phyloP scores from a whole-genome alignment of 2,888 invertebrate genomes.

The Urechis unicinctus region DNA sequence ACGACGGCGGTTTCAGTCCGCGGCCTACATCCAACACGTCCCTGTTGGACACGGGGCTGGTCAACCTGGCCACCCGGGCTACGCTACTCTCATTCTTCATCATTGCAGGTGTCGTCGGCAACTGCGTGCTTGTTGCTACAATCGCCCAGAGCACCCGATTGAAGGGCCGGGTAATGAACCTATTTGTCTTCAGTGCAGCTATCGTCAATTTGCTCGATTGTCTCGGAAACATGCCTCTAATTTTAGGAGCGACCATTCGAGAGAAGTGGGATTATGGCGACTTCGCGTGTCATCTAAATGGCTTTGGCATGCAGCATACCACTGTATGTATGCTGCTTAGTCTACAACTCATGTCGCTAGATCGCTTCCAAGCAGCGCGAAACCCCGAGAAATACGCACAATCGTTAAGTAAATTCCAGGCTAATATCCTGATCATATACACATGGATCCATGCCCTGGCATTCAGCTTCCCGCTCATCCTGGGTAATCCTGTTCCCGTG shows the following conservation, averaged over 20 bases:
- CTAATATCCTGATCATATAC: conserved; percentile 24
- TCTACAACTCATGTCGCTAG: conserved; percentile 27
- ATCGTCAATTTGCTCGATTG: conserved; percentile 33
- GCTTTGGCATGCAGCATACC: conserved; percentile 30
- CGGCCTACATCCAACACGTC: conserved; percentile 5
- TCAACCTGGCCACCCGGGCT: conserved; percentile 8
- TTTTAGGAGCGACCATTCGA: conserved; percentile 28
- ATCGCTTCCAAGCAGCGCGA: conserved; percentile 32
- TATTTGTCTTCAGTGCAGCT: conserved; percentile 31
- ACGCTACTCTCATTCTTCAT: conserved; percentile 32
- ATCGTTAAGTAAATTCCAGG: conserved; percentile 22
- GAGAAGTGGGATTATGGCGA: conserved; percentile 30
- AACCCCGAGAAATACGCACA: conserved; percentile 24
- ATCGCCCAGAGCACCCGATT: conserved; percentile 28
- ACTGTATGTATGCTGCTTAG: conserved; percentile 27
- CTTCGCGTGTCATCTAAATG: conserved; percentile 29
- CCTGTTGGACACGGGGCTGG: conserved; percentile 3
- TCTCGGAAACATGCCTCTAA: conserved; percentile 34
- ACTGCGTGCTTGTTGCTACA: conserved; percentile 30
- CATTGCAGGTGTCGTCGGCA: conserved; percentile 30
- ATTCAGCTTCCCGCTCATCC: conserved; percentile 31
- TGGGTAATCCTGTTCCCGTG: conserved; percentile 25
- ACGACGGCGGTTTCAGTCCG: no score
- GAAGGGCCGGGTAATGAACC: conserved; percentile 23
- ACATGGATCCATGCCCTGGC: conserved; percentile 35